Evolutionary conservation across 2,113 vertebrate species (phyloP).

Genomic region (Chaetorhynchus papuensis): DNA sequence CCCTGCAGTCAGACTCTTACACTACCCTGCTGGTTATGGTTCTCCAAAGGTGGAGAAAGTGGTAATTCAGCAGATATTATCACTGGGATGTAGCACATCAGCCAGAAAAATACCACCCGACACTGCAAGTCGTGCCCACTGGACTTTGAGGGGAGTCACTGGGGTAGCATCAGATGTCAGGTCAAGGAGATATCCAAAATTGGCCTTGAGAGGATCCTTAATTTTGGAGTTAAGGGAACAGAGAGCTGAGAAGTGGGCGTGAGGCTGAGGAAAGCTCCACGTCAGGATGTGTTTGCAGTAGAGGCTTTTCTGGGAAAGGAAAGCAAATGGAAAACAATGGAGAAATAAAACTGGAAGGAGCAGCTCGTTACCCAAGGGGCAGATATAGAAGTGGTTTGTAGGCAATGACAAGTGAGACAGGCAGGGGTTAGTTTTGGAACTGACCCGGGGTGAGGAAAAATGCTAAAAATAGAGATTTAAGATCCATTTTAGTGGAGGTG

Average conservation of each 20-base stretch:
- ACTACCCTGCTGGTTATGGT: neutral
- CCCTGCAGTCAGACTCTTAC: neutral
- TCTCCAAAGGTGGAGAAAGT: neutral
- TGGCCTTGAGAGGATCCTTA: neutral
- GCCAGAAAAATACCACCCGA: neutral
- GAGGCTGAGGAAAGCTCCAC: neutral
- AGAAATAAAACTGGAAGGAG: neutral
- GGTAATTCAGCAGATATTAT: neutral
- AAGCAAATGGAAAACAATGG: neutral
- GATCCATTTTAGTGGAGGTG: neutral
- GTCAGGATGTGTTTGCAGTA: neutral
- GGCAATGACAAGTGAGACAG: neutral
- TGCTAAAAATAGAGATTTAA: neutral
- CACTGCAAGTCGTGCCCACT: neutral
- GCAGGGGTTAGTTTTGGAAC: neutral
- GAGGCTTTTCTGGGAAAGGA: neutral
- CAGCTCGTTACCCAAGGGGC: neutral
- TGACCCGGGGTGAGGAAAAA: neutral
- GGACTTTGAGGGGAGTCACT: rapidly evolving
- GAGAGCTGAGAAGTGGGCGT: rapidly evolving
- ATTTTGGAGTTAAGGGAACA: neutral
- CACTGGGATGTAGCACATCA: neutral
- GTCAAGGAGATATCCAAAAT: neutral
- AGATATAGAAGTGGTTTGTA: neutral
- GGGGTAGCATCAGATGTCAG: neutral